These are phyloP conservation scores for Anthopleura xanthogrammica DNA, from an alignment of 92 coral and sea anemone species.

Conservation along the genomic window DNA sequence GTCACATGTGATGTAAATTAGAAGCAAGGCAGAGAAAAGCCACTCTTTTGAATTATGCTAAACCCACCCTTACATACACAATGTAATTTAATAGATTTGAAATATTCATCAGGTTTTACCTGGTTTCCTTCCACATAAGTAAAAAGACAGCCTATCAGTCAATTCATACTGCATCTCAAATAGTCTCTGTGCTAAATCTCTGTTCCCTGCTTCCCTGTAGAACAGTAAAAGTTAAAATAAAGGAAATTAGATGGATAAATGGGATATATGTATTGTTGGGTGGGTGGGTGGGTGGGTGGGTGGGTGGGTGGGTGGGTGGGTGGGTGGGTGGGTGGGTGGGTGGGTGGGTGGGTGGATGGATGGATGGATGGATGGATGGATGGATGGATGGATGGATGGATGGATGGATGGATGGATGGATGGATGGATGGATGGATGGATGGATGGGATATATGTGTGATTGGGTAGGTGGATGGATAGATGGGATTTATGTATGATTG, in stretches of 20 bases:
- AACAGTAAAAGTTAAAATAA: not conserved
- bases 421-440: too few relatives aligned
- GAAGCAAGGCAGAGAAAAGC: too few relatives aligned
- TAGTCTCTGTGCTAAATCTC: constrained; percentile 85
- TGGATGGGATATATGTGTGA: constrained; percentile 46
- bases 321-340: too few relatives aligned
- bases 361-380: too few relatives aligned
- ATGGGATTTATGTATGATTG: too few relatives aligned
- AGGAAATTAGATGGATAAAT: not conserved
- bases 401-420: not conserved
- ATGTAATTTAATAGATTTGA: too few relatives aligned
- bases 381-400: too few relatives aligned
- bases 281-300: not conserved
- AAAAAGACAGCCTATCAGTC: constrained; percentile 90
- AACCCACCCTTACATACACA: too few relatives aligned
- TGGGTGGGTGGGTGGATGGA: not conserved
- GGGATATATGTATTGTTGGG: too few relatives aligned
- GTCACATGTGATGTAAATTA: too few relatives aligned
- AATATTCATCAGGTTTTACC: constrained; percentile 38
- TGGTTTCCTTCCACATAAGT: constrained; percentile 95
- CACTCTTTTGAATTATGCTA: too few relatives aligned
- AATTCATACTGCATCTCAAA: constrained; percentile 90
- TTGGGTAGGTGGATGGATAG: not conserved
- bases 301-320: too few relatives aligned
- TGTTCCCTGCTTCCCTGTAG: constrained; percentile 85